Conservation (phyloP, 2,113 vertebrate species). For the Clupea harengus region DNA sequence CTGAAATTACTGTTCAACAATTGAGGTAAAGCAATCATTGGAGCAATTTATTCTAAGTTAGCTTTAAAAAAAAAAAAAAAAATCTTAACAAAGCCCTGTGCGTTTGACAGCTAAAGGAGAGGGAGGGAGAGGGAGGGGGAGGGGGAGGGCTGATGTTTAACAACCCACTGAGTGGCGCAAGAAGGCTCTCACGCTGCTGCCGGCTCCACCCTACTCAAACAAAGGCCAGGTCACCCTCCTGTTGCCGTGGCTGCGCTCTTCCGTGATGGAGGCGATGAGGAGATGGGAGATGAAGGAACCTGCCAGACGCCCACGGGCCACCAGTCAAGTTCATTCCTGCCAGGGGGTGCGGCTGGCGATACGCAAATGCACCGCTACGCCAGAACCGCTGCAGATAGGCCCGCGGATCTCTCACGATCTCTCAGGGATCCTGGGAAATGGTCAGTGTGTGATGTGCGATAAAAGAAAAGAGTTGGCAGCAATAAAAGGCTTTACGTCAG, state of each 20-base stretch:
- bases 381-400: background rate
- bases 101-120: background rate
- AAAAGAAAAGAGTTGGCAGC: too few species aligned
- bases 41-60: too few species aligned
- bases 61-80: too few species aligned
- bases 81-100: too few species aligned
- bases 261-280: too few species aligned
- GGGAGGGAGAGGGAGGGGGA: too few species aligned
- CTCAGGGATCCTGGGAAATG: background rate
- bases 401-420: too few species aligned
- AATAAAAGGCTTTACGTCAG: too few species aligned
- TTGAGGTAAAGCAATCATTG: too few species aligned
- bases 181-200: background rate
- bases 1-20: too few species aligned
- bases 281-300: too few species aligned
- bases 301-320: background rate
- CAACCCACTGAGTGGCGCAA: background rate
- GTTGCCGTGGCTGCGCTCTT: background rate
- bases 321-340: background rate
- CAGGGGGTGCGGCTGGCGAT: background rate
- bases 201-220: background rate
- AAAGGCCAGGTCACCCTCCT: background rate
- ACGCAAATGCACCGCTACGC: background rate
- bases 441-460: background rate
- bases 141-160: background rate